phyloP scores from a whole-genome alignment of 2,797 vertebrate genomes.

The Limnodromus scolopaceus region DNA sequence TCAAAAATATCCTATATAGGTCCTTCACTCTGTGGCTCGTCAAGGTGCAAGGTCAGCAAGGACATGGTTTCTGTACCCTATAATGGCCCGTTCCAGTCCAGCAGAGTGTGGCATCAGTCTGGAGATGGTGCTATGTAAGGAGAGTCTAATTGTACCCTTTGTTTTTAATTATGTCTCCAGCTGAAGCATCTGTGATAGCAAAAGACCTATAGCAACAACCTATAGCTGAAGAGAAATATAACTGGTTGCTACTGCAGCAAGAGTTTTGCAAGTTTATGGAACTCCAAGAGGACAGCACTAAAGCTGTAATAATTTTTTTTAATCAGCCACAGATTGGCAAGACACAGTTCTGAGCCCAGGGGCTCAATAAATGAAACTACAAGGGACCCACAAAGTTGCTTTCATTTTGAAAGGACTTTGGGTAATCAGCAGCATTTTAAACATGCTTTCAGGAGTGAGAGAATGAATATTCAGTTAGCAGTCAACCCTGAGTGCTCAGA shows the following conservation, averaged over 20 bases:
- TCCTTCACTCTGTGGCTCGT: background rate
- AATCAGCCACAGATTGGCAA: background rate
- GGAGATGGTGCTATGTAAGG: background rate
- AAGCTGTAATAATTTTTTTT: background rate
- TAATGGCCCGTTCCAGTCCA: background rate
- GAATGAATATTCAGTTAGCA: constrained; percentile 39
- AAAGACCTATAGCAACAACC: background rate
- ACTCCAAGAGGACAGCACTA: background rate
- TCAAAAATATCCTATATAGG: background rate
- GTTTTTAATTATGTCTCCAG: background rate
- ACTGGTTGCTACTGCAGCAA: background rate
- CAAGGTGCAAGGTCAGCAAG: background rate
- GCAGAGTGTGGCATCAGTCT: background rate
- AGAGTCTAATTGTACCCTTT: background rate
- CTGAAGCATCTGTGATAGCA: background rate
- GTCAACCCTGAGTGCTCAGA: background rate
- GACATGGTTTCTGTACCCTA: background rate
- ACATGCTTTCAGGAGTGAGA: background rate
- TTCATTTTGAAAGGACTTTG: background rate
- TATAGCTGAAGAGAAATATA: background rate
- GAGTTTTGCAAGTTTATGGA: background rate
- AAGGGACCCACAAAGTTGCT: background rate
- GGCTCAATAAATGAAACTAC: background rate
- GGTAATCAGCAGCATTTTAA: background rate
- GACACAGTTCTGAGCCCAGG: background rate